A percentile compares a stretch with the other conserved stretches of the same genome.
phyloP scores from a whole-genome alignment of 2,113 vertebrate genomes.

The Polyodon spathula region DNA sequence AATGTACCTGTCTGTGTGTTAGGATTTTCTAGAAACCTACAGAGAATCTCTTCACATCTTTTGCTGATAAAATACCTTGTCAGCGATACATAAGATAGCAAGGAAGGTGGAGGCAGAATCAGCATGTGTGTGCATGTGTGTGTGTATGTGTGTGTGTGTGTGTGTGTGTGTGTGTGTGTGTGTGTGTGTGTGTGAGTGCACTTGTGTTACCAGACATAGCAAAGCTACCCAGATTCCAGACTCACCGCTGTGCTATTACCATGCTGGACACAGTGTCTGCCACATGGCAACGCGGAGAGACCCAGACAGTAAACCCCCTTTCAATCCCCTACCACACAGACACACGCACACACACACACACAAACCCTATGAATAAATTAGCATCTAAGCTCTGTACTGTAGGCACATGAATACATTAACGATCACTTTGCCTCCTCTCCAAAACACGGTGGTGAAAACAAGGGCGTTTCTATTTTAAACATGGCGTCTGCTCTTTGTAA shows the following conservation, averaged over 20 bases:
- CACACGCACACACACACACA: constrained; percentile 4
- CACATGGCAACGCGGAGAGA: constrained; percentile 26
- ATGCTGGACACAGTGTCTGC: constrained; percentile 33
- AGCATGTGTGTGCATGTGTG: neutral
- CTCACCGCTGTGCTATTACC: constrained; percentile 24
- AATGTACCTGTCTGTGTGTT: too few relatives aligned
- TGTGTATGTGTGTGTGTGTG: neutral
- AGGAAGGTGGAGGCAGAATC: neutral
- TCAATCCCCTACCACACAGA: neutral
- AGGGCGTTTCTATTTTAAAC: constrained; percentile 12
- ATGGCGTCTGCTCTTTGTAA: constrained; percentile 11
- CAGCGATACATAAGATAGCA: neutral
- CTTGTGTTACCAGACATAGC: constrained; percentile 9
- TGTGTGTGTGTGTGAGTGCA: neutral
- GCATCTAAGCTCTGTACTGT: constrained; percentile 12
- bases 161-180: neutral
- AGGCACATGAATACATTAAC: constrained; percentile 14
- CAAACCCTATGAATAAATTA: constrained; percentile 21
- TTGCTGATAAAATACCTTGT: neutral
- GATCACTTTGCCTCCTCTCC: constrained; percentile 11
- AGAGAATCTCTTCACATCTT: neutral
- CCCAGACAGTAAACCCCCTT: constrained; percentile 29
- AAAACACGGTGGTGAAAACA: constrained; percentile 5
- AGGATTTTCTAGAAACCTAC: neutral
- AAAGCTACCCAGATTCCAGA: constrained; percentile 26